Evolutionary conservation across 2,113 vertebrate genomes (phyloP).

Genomic region (Sula dactylatra): DNA sequence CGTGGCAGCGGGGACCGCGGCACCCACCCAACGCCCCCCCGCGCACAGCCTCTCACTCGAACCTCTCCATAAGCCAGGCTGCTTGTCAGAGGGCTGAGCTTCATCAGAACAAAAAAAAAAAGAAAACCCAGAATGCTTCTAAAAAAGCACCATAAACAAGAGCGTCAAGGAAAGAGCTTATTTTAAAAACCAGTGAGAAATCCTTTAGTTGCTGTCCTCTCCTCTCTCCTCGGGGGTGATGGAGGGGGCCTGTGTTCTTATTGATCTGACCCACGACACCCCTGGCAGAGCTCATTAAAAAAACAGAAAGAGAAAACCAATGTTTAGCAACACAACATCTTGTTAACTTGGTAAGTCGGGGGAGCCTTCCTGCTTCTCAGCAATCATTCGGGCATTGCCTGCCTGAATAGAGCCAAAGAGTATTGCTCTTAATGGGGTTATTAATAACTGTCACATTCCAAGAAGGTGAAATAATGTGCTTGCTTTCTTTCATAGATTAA

Average conservation of each 20-base stretch:
- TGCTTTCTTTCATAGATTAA: slow-evolving; percentile 46
- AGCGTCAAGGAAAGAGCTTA: background rate
- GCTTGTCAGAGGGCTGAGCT: background rate
- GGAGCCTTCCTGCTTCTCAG: background rate
- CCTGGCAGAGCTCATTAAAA: background rate
- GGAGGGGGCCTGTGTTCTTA: background rate
- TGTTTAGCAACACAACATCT: slow-evolving; percentile 36
- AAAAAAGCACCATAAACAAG: background rate
- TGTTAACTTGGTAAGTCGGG: slow-evolving; percentile 36
- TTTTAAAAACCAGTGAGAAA: background rate
- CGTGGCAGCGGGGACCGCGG: rapidly evolving
- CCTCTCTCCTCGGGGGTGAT: background rate
- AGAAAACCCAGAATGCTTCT: background rate
- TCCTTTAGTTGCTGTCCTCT: background rate
- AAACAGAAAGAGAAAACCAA: background rate
- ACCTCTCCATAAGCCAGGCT: rapidly evolving
- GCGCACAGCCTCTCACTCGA: rapidly evolving
- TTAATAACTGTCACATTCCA: slow-evolving; percentile 72
- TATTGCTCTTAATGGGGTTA: slow-evolving; percentile 70
- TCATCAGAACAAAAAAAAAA: background rate
- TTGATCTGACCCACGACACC: background rate
- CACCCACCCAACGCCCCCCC: rapidly evolving
- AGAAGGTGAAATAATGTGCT: slow-evolving; percentile 56
- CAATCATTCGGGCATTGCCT: background rate
- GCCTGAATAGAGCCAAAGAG: slow-evolving; percentile 19